phyloP scores from a whole-genome alignment of 2,888 invertebrate genomes.

The Drosophila neonasuta region DNA sequence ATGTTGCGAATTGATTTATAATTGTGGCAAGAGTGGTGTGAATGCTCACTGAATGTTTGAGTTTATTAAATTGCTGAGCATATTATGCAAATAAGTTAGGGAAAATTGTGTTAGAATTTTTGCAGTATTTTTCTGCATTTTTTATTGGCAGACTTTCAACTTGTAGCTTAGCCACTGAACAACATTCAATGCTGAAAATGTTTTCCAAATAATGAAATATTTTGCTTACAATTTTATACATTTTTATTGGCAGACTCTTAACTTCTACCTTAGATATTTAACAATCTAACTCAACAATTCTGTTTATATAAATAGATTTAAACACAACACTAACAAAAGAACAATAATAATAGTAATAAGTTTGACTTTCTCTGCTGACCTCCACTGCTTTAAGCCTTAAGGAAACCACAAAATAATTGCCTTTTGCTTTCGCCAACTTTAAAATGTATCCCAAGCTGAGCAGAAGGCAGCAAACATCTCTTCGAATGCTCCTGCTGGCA shows the following conservation, averaged over 20 bases:
- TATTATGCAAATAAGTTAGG: background rate
- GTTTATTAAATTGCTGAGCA: background rate
- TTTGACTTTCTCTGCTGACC: background rate
- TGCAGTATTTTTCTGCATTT: too few relatives aligned
- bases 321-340: background rate
- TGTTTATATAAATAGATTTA: too few relatives aligned
- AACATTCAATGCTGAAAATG: too few relatives aligned
- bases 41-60: background rate
- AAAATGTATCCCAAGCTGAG: background rate
- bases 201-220: too few relatives aligned
- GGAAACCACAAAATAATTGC: slow-evolving; percentile 3
- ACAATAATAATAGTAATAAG: background rate
- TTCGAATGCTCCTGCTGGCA: slow-evolving; percentile 16
- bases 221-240: too few relatives aligned
- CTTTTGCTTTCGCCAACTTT: slow-evolving; percentile 6
- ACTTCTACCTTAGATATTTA: too few relatives aligned
- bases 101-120: background rate
- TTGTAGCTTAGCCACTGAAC: too few relatives aligned
- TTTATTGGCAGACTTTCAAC: too few relatives aligned
- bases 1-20: slow-evolving; percentile 18
- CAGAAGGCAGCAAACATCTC: background rate
- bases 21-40: slow-evolving; percentile 20
- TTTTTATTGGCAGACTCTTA: too few relatives aligned
- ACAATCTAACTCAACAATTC: too few relatives aligned
- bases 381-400: background rate